Evolutionary conservation across 2,113 vertebrate species (phyloP), one percentile per base, ranked within the genome.

Genomic region (Larimichthys polyactis): DNA sequence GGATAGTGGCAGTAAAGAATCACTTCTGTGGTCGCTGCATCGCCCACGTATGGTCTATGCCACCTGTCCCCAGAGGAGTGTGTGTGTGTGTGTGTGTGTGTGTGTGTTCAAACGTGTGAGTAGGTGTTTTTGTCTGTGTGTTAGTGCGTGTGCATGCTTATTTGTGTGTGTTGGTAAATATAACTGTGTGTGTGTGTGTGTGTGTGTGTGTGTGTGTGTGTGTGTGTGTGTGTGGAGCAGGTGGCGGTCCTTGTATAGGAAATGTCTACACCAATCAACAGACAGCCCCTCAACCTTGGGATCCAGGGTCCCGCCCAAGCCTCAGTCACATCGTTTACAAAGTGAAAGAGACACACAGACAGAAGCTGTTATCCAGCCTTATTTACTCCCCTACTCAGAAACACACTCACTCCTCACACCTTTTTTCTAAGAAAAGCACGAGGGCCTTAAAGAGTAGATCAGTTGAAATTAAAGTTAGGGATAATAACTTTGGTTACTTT

Each of bases 251-350:
- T 79, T 85, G 78, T 90, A 78, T 82, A 82, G 90, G 89, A 93
- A 91, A 94, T 58, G 95, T 94, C 95, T 89, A 91, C 86, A 86
- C 87, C 92, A 94, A 95, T 95, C 94, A 95, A 71, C 80, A 71
- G 83, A 87, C 88, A 79, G 78, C 89, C 83, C 91, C 85, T 95
- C 94, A 94, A 94, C 93, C 94, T 94, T 94, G 93, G 89, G 90
- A 86, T 90, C 80, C 27, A 46, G 80, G 89, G 91, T 93, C 87
- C 88, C 81, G 83, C 82, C 87, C 86, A 87, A 75, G 74, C 85
- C 73, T 93, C 85, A 83, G 83, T 92, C 90, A 91, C 89, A 84
- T 75, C 29, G 69, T 75, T 71, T 78, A 67, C 66, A 90, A 94
- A 95, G 87, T 90, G 64, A 88, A 92, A 92, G 90, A 92, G 94